Percentiles rank a stretch among this genome's conserved stretches.
Evolutionary conservation across 2,888 invertebrate genomes (phyloP).

Genomic region (Aethes cnicana): DNA sequence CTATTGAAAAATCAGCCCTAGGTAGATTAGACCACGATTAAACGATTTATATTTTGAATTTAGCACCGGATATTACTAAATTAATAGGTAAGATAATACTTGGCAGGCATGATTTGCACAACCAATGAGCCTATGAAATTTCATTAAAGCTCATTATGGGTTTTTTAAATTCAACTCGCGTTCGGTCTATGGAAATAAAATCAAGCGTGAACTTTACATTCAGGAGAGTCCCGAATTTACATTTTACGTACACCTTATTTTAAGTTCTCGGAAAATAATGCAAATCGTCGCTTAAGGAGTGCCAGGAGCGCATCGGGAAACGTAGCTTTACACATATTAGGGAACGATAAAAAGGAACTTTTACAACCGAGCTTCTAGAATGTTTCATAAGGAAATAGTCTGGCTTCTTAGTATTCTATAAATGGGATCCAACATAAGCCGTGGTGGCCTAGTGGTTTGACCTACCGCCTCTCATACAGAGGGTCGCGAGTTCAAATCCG

Average conservation of each 20-base stretch:
- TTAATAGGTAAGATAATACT: no score
- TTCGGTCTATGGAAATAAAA: constrained; percentile 61
- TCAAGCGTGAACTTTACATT: constrained; percentile 69
- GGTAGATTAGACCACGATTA: no score
- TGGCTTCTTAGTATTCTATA: not conserved
- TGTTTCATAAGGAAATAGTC: constrained; percentile 10
- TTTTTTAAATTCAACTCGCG: constrained; percentile 60
- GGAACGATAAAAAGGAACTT: not conserved
- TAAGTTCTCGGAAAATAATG: constrained; percentile 58
- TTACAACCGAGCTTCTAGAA: not conserved
- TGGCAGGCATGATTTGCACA: no score
- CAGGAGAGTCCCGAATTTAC: constrained; percentile 58
- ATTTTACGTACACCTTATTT: constrained; percentile 61
- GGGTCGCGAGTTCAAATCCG: no score
- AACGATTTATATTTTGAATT: no score
- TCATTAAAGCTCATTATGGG: constrained; percentile 45
- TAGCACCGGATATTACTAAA: no score
- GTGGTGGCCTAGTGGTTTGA: no score
- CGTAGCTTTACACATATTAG: constrained; percentile 27
- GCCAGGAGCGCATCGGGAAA: constrained; percentile 34
- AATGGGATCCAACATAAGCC: no score
- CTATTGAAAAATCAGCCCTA: no score
- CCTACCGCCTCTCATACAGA: no score
- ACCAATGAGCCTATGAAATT: constrained; percentile 34
- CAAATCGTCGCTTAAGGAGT: constrained; percentile 55